phyloP scores from a whole-genome alignment of 1,140 invertebrate genomes.

The Hestina assimilis region DNA sequence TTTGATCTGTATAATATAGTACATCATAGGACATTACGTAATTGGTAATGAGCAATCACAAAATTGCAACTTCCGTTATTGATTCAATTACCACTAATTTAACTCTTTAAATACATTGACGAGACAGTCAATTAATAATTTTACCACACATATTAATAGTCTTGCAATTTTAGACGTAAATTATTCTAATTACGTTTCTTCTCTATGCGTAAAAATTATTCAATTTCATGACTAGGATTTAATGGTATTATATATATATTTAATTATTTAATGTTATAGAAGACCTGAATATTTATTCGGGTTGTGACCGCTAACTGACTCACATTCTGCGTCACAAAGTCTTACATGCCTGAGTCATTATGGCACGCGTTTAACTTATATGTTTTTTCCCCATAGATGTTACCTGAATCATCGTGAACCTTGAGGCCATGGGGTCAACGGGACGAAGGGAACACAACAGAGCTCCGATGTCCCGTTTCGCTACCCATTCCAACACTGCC shows the following conservation, averaged over 20 bases:
- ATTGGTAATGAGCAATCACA: slow-evolving; percentile 24
- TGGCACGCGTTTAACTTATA: slow-evolving; percentile 32
- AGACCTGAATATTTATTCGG: slow-evolving; percentile 28
- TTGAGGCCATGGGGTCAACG: slow-evolving; percentile 33
- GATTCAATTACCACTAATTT: slow-evolving; percentile 43
- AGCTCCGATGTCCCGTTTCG: slow-evolving; percentile 28
- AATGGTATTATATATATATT: slow-evolving; percentile 5
- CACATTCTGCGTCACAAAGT: slow-evolving; percentile 61
- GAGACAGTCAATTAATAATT: slow-evolving; percentile 7
- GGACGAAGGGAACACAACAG: slow-evolving; percentile 21
- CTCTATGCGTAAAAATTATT: no score
- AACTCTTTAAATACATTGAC: slow-evolving; percentile 17
- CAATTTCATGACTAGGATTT: no score
- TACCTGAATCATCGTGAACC: slow-evolving; percentile 53
- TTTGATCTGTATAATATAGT: no score
- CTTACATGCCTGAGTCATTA: slow-evolving; percentile 56
- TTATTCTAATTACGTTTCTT: no score
- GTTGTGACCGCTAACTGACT: slow-evolving; percentile 51
- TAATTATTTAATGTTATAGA: slow-evolving; percentile 8
- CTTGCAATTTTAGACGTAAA: no score
- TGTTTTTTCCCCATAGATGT: slow-evolving; percentile 57
- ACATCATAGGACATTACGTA: slow-evolving; percentile 23
- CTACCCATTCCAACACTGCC: slow-evolving; percentile 62
- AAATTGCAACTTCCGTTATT: slow-evolving; percentile 31
- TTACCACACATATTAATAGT: no score